Evolutionary conservation across 1,140 invertebrate genomes (phyloP), one percentile per base, ranked within the genome.

Genomic region (Cotesia chilonis): DNA sequence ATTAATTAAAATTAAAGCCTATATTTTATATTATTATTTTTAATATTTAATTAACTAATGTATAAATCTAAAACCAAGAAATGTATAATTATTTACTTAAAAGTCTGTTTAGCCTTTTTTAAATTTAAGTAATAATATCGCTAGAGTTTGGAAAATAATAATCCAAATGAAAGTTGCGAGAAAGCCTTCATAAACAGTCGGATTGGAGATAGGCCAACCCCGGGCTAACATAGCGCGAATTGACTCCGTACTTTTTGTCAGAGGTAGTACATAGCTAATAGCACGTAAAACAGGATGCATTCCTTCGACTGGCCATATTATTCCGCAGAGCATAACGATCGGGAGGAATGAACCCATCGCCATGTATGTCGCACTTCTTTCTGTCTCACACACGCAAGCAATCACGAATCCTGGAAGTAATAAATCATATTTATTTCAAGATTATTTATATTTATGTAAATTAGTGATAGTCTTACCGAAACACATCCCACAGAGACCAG

Each of bases 341-440:
- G 96, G 96, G 74, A 98, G 90, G 82, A 99, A 98, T 4, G 94
- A 95, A 3, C 96, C 96, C 81, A 98, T 90, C 0, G 96, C 94
- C 74, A 97, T 84, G 83, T 98, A 97, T 0, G 97, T 98, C 0
- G 96, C 96, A 5, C 94, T 95, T 70, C 94, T 91, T 86, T 99
- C 96, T 5, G 93, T 94, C 17, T 96, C 94, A 81, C 95, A 96
- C 2, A 93, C 86, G 37, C 93, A 93, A 0, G 96, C 95, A 17
- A 97, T 95, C 0, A 97, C 92, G 79, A 98, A 94, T 77, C 96
- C 92, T 93, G 80, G 12, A 87, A 85, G 75, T 72, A 80, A 73
- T 41, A 28, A 70, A 51, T 14, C 28, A 47, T 28, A 57, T 67
- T 41, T 68, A 41, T 37, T 61, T 64, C 4, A 70, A 66, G 59